A percentile compares a stretch with the other conserved stretches of the same genome.
Evolutionary conservation across 35 echinoderm and acorn worm species (phyloP).

Genomic region (Strongylocentrotus purpuratus): DNA sequence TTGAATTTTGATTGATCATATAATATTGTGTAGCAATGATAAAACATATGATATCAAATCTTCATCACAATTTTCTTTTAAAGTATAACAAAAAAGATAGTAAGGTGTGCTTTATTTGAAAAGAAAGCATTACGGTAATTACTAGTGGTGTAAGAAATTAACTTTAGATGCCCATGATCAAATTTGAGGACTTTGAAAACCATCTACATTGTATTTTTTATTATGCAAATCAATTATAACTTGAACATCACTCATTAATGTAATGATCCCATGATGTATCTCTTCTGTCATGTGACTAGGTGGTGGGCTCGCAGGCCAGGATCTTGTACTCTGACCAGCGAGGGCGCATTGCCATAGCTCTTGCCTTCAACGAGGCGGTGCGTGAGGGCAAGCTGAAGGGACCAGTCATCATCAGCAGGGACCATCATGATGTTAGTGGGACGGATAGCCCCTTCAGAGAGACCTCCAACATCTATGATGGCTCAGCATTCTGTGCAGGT

Average conservation of each 20-base stretch:
- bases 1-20: too few species aligned
- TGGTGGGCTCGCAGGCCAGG: constrained; percentile 96
- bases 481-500: constrained; percentile 99
- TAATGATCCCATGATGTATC: not conserved
- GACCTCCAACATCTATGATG: constrained; percentile 98
- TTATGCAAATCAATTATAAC: too few species aligned
- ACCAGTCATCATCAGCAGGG: constrained; percentile 87
- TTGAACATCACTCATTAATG: not conserved
- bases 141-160: too few species aligned
- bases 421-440: constrained; percentile 98
- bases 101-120: too few species aligned
- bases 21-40: too few species aligned
- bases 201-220: too few species aligned
- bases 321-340: constrained; percentile 95
- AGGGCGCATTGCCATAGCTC: constrained; percentile 89
- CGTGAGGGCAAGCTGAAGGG: constrained; percentile 70
- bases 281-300: constrained; percentile 49
- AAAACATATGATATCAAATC: too few species aligned
- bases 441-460: constrained; percentile 98
- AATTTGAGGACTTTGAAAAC: too few species aligned
- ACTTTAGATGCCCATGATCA: too few species aligned
- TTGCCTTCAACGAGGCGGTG: constrained; percentile 93
- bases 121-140: too few species aligned
- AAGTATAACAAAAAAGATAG: too few species aligned
- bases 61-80: too few species aligned